A percentile compares a stretch with the other conserved stretches of the same genome.
phyloP scores from a whole-genome alignment of 2,797 vertebrate species.

The Masticophis lateralis region DNA sequence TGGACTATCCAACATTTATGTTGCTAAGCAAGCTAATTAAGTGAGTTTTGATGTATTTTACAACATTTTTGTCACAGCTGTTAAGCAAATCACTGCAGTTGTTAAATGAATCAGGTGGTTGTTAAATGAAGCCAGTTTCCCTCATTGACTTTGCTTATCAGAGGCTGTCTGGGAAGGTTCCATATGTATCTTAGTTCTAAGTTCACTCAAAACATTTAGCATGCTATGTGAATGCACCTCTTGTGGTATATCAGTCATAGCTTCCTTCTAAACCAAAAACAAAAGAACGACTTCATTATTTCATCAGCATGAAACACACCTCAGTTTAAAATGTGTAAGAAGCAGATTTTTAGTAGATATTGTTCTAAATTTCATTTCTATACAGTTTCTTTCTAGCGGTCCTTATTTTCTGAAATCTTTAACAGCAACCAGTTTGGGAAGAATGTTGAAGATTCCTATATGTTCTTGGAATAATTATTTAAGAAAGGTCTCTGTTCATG shows the following conservation, averaged over 20 bases:
- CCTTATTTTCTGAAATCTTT: neutral
- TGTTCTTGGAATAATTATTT: slow-evolving; percentile 19
- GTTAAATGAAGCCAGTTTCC: no score
- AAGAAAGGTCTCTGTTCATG: slow-evolving; percentile 12
- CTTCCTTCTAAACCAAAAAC: neutral
- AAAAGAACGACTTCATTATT: neutral
- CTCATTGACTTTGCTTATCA: no score
- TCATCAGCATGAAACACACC: no score
- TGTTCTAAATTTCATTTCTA: slow-evolving; percentile 10
- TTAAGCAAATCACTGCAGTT: no score
- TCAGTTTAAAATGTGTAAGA: no score
- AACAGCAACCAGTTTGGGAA: slow-evolving; percentile 22
- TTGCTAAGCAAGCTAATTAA: neutral
- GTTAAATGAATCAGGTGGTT: no score
- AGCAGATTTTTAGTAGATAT: neutral
- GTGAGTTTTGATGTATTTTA: no score
- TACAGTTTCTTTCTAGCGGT: slow-evolving; percentile 38
- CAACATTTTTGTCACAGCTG: no score
- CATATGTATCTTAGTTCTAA: neutral
- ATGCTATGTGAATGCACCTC: neutral
- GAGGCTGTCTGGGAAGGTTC: neutral
- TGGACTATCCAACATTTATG: neutral
- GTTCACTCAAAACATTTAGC: neutral
- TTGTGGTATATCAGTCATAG: neutral
- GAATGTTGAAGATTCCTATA: neutral